Conservation (phyloP, 2,888 invertebrate species). For the Scrobipalpa costella region DNA sequence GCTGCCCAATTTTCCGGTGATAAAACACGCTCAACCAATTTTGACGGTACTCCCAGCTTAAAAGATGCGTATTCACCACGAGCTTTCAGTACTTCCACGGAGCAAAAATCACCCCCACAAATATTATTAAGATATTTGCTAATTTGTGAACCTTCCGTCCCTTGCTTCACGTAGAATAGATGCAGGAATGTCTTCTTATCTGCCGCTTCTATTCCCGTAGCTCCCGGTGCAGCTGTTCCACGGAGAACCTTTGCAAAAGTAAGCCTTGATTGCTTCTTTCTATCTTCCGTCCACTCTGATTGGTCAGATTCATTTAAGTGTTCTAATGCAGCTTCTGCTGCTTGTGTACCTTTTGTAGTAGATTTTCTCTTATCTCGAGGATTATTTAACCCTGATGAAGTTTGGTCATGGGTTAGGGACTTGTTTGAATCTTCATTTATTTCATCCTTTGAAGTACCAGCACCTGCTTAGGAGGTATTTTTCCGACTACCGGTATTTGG, state of each 20-base stretch:
- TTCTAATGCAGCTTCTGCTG: not conserved
- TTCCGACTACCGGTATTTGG: no score
- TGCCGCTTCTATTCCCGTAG: not conserved
- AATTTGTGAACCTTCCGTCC: conserved; percentile 27
- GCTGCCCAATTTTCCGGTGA: conserved; percentile 23
- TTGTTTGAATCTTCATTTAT: no score
- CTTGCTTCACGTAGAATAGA: conserved; percentile 27
- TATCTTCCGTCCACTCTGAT: not conserved
- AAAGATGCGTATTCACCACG: conserved; percentile 30
- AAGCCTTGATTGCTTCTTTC: not conserved
- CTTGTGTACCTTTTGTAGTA: not conserved
- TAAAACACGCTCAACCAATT: conserved; percentile 20
- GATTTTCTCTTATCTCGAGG: not conserved
- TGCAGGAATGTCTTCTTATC: not conserved
- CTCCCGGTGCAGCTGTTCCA: conserved; percentile 6
- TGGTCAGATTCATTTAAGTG: not conserved
- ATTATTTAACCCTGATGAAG: not conserved
- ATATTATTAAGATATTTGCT: conserved; percentile 20
- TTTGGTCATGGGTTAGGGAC: no score
- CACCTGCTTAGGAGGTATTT: no score
- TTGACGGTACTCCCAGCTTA: conserved; percentile 27
- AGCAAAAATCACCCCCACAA: conserved; percentile 24
- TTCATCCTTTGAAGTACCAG: no score
- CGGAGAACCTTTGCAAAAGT: not conserved
- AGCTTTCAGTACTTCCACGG: conserved; percentile 27